Percentiles rank a stretch among this genome's conserved stretches.
Conservation (phyloP, 2,797 vertebrate species). For the Syndactyla subalaris region DNA sequence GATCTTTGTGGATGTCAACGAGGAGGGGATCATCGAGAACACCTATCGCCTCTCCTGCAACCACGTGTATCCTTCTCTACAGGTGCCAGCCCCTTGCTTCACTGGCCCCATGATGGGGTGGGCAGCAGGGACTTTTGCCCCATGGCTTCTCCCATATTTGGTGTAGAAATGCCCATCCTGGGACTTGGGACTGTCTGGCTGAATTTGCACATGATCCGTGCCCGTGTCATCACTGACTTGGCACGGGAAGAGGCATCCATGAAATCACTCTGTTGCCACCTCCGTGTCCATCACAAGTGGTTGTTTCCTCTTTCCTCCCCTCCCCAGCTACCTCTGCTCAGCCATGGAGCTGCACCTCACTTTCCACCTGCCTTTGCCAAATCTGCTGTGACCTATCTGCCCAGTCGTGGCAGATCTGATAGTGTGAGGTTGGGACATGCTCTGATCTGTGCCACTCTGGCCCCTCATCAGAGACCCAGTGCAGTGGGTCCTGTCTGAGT, state of each 20-base stretch:
- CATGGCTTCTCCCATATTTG: fast-evolving
- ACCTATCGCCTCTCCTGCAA: conserved; percentile 97
- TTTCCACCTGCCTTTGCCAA: not conserved
- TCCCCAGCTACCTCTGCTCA: not conserved
- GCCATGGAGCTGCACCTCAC: not conserved
- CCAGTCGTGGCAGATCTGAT: not conserved
- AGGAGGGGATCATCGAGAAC: conserved; percentile 98
- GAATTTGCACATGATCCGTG: not conserved
- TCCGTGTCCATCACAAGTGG: fast-evolving
- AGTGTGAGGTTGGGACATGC: not conserved
- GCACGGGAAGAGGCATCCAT: not conserved
- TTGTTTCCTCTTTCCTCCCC: not conserved
- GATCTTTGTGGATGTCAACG: conserved; percentile 95
- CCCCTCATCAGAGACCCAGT: not conserved
- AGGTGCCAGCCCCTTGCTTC: not conserved
- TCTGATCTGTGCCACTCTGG: fast-evolving
- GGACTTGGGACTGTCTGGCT: fast-evolving
- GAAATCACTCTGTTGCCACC: fast-evolving
- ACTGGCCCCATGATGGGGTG: fast-evolving
- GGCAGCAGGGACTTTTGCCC: not conserved
- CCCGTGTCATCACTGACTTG: not conserved
- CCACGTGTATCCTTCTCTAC: conserved; percentile 89
- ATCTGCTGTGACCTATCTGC: not conserved
- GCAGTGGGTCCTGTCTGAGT: not conserved
- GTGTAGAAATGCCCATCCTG: not conserved